phyloP scores from a whole-genome alignment of 2,888 invertebrate species.

The Cantharis rustica region DNA sequence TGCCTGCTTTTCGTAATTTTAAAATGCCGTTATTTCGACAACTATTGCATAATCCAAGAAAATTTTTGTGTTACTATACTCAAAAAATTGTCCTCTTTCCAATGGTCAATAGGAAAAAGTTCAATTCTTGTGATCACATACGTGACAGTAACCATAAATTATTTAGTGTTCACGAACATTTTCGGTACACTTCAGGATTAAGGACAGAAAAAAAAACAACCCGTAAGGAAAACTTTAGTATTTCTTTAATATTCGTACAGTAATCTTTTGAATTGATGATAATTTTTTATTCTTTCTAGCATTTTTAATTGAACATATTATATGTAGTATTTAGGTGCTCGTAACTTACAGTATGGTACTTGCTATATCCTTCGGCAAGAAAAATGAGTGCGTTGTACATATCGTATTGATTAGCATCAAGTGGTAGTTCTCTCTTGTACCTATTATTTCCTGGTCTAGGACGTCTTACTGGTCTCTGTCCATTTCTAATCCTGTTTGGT shows the following conservation, averaged over 20 bases:
- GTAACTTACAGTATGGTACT: constrained; percentile 52
- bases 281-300: too few species aligned
- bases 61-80: too few species aligned
- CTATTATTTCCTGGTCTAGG: constrained; percentile 18
- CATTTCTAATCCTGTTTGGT: constrained; percentile 32
- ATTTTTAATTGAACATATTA: background rate
- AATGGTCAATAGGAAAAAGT: too few species aligned
- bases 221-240: background rate
- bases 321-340: constrained; percentile 35
- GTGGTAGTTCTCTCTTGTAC: constrained; percentile 40
- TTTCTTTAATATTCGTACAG: background rate
- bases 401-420: constrained; percentile 53
- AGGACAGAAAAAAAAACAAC: background rate
- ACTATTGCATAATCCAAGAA: too few species aligned
- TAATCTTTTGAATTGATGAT: too few species aligned
- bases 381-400: constrained; percentile 60
- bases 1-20: too few species aligned
- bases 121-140: too few species aligned
- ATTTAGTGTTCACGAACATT: too few species aligned
- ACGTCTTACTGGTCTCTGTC: constrained; percentile 34
- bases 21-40: too few species aligned
- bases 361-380: constrained; percentile 64
- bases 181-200: too few species aligned
- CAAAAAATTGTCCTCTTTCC: too few species aligned
- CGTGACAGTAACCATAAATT: too few species aligned